phyloP scores from a whole-genome alignment of 2,113 vertebrate species.

The Actenoides lindsayi region DNA sequence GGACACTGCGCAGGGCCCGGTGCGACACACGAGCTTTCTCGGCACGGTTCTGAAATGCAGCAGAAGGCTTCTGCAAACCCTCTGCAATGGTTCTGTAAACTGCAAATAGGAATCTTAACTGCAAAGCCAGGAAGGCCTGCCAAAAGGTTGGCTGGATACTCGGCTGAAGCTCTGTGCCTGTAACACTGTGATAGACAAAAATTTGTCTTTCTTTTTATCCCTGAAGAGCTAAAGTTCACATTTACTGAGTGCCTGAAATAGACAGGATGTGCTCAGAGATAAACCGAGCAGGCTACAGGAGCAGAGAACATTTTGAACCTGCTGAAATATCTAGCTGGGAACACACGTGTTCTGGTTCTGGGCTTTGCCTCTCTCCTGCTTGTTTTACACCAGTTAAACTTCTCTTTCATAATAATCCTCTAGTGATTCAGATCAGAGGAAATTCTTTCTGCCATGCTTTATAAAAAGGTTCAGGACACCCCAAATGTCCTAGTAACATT shows the following conservation, averaged over 20 bases:
- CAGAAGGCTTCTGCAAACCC: neutral
- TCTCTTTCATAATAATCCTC: neutral
- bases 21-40: neutral
- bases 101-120: neutral
- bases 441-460: neutral
- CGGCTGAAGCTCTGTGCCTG: neutral
- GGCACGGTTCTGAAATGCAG: neutral
- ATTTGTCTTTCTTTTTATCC: neutral
- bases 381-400: neutral
- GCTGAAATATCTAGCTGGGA: neutral
- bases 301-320: slow-evolving; percentile 38
- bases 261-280: neutral
- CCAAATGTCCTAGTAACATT: neutral
- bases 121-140: neutral
- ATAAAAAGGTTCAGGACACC: neutral
- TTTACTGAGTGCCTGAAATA: neutral
- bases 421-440: neutral
- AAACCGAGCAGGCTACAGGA: neutral
- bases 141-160: neutral
- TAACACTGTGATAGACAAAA: neutral
- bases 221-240: neutral
- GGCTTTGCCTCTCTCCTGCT: neutral
- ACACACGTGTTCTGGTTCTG: neutral
- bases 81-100: neutral
- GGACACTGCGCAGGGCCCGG: neutral